Evolutionary conservation across 2,888 invertebrate species (phyloP), one percentile per base, ranked within the genome.

Genomic region (Rhagophthalmus giganteus): DNA sequence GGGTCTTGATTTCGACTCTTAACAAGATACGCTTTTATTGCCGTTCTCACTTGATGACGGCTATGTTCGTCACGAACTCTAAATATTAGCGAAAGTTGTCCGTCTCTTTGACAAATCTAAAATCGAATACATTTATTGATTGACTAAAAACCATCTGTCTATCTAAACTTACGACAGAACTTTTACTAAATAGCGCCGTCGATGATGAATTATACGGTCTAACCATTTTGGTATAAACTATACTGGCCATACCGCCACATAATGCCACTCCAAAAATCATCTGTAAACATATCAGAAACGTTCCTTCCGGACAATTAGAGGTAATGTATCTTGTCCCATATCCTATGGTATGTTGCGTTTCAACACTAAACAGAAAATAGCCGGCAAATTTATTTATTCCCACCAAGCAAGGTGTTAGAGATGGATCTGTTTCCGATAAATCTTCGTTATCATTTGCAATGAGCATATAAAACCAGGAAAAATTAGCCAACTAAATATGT

Each of bases 221-320:
- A 1, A 84, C 81, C 69, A 87, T 77, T 71, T 86, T 87, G 9
- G 84, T 81, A 66, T 86, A 86, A 8, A 85, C 75, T 12, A 78
- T 75, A 41, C 77, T 75, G 9, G 76, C 70, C 66, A 77, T 71
- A 42, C 66, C 62, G 66, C 72, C 72, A 39, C 71, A 68, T 13
- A 72, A 61, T 8, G 65, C 67, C 13, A 64, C 60, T 1, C 87
- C 87, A 32, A 83, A 77, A 54, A 86, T 81, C 59, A 90, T 89
- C 78, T 94, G 93, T 58, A 90, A 73, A 41, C 90, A 87, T 79
- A 94, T 85, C 8, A 92, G 77, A 54, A 90, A 83, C 37, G 90
- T 85, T 0, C 89, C 90, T 72, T 90, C 90, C 0, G 90, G 88
- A 67, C 94, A 94, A 66, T 90, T 86, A 59, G 90, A 88, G 15